Base-by-base conservation (phyloP, 2,888 invertebrate genomes). In the Meteorus cinctellus region DNA sequence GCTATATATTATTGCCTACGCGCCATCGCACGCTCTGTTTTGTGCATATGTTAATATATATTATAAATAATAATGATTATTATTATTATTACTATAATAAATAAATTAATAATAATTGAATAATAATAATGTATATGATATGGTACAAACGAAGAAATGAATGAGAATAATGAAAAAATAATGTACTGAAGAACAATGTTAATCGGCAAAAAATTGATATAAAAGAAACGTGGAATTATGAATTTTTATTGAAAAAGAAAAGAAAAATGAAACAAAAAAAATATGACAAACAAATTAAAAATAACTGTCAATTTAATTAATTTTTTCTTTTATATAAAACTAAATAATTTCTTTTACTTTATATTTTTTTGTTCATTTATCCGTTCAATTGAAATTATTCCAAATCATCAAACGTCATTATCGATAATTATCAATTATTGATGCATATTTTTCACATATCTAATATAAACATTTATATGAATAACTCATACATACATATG, bases 141-240 rank as follows among this genome's bases (percentile, higher is more conserved):
- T 88, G 88, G 87, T 89, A 88, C 88, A 88, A 89, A 88, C 48
- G 62, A 62, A 55, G 55, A 36, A 6, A 36, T 27, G 66, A 4
- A 34, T 34, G 14, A 45, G 41, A 62, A 62, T 41, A 67, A 73
- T 73, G 84, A 24, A 84, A 84, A 85, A 84, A 87, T 81, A 85
- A 87, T 89, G 87, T 88, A 88, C 86, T 87, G 87, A 85, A 72
- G 55, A 55, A 82, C 77, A 81, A 87, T 80, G 86, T 88, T 88
- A 86, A 87, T 87, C 84, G 82, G 86, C 4, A 87, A 87, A 86
- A 88, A 83, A 86, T 85, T 81, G 74, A 72, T 34, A 65, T 68
- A 66, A 75, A 55, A 69, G 65, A 76, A 74, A 41, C 12, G 41
- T 84, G 80, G 82, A 87, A 87, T 87, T 87, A 88, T 87, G 88